These are phyloP conservation scores for Octodon degus DNA, from an alignment of 2,113 vertebrate genomes.

Conservation along the genomic window DNA sequence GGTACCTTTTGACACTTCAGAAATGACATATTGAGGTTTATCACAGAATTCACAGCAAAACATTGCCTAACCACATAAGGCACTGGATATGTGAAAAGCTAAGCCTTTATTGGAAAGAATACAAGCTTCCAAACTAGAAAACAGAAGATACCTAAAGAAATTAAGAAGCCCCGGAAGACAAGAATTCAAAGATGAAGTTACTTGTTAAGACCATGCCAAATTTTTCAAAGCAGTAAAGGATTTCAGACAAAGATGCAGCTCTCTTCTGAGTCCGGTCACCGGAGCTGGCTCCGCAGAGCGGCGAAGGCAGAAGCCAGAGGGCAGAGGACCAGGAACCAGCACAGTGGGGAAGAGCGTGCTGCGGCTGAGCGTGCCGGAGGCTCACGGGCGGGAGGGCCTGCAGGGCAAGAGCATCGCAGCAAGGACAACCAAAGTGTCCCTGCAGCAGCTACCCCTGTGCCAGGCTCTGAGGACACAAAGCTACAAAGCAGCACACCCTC, in stretches of 20 bases:
- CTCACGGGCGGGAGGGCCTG: not conserved
- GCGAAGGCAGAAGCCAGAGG: not conserved
- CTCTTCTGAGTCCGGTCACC: not conserved
- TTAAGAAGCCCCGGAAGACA: not conserved
- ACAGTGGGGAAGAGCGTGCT: not conserved
- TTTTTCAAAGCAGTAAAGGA: not conserved
- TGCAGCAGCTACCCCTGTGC: not conserved
- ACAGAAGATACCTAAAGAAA: not conserved
- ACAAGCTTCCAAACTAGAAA: constrained; percentile 49
- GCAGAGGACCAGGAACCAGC: not conserved
- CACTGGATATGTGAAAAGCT: not conserved
- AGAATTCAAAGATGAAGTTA: constrained; percentile 1
- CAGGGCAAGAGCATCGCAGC: not conserved
- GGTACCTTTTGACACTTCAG: not conserved
- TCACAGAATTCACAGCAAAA: constrained; percentile 47
- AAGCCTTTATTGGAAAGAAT: constrained; percentile 31
- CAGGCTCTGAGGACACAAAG: not conserved
- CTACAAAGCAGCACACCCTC: not conserved
- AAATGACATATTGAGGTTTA: not conserved
- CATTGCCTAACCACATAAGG: not conserved
- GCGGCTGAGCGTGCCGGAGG: not conserved
- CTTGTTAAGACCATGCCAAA: not conserved
- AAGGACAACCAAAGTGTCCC: not conserved
- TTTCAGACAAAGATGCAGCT: not conserved
- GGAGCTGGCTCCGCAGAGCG: not conserved